Conservation (phyloP, 2,888 invertebrate genomes). For the Meliscaeva auricollis region DNA sequence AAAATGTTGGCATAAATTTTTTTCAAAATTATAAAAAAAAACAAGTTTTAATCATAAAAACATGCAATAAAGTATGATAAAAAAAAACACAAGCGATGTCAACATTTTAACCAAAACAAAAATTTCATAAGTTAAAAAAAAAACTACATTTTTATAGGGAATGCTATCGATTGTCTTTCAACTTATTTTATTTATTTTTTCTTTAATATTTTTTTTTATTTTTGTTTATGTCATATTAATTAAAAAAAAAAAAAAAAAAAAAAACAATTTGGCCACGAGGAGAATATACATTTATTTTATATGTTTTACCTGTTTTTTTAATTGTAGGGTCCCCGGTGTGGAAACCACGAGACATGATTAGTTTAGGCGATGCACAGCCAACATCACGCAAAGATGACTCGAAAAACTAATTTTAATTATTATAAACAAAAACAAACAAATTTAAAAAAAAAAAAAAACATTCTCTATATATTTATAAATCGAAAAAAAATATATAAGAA, state of each 20-base stretch:
- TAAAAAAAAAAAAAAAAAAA: constrained; percentile 47
- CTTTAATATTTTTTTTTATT: constrained; percentile 42
- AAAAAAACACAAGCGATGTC: constrained; percentile 51
- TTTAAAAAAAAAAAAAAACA: constrained; percentile 54
- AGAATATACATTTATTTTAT: constrained; percentile 81
- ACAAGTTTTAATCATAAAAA: constrained; percentile 81
- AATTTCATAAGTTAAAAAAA: neutral
- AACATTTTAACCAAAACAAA: constrained; percentile 51
- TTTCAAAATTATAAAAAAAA: constrained; percentile 75
- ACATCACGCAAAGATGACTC: constrained; percentile 85
- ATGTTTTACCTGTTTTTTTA: constrained; percentile 85
- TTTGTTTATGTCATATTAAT: constrained; percentile 71
- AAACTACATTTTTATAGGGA: constrained; percentile 53
- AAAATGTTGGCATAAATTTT: constrained; percentile 83
- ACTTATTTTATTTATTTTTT: constrained; percentile 41
- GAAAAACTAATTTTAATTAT: constrained; percentile 82
- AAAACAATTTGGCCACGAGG: constrained; percentile 69
- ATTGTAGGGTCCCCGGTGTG: constrained; percentile 98
- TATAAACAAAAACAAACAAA: constrained; percentile 58
- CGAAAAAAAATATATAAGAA: constrained; percentile 76
- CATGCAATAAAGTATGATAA: constrained; percentile 54
- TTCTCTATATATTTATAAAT: constrained; percentile 75
- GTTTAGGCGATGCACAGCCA: constrained; percentile 86
- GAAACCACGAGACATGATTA: constrained; percentile 96
- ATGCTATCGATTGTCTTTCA: constrained; percentile 56